A percentile compares a stretch with the other conserved stretches of the same genome.
phyloP scores from a whole-genome alignment of 35 echinoderm and acorn worm species.

The Apostichopus japonicus region DNA sequence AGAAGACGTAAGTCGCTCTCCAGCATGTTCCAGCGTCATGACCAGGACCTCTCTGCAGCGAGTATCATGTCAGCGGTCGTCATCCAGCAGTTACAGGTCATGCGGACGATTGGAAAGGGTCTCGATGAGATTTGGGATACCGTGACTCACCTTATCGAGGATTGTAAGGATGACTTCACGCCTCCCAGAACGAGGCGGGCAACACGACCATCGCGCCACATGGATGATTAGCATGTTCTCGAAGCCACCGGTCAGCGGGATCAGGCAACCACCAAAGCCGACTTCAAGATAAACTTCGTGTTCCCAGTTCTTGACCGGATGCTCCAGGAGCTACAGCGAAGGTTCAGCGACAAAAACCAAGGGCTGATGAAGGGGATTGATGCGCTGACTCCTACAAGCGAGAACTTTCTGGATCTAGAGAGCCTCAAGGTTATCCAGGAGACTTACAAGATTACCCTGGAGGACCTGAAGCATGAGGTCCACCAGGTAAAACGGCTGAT shows the following conservation, averaged over 20 bases:
- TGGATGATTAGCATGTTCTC: background rate
- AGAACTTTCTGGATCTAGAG: conserved; percentile 19
- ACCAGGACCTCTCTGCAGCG: conserved; percentile 39
- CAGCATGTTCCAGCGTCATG: conserved; percentile 22
- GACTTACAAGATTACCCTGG: conserved; percentile 19
- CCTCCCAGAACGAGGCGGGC: conserved; percentile 20
- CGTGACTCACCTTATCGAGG: conserved; percentile 15
- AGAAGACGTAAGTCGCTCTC: conserved; percentile 44
- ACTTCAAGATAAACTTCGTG: conserved; percentile 27
- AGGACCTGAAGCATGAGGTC: conserved; percentile 33
- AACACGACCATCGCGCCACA: background rate
- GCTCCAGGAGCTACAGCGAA: conserved; percentile 14
- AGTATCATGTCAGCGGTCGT: background rate
- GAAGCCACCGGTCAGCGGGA: background rate
- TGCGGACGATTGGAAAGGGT: background rate
- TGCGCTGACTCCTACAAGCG: conserved; percentile 32
- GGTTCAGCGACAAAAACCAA: conserved; percentile 35
- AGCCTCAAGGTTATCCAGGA: conserved; percentile 16
- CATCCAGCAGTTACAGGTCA: background rate
- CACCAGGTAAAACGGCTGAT: conserved; percentile 19
- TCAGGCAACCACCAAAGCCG: background rate
- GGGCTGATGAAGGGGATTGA: conserved; percentile 3
- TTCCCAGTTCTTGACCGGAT: conserved; percentile 13
- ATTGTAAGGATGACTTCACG: background rate
- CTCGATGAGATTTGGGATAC: background rate